Percentiles rank a stretch among this genome's conserved stretches.
phyloP scores from a whole-genome alignment of 2,888 invertebrate species.

The Nomada fabriciana region DNA sequence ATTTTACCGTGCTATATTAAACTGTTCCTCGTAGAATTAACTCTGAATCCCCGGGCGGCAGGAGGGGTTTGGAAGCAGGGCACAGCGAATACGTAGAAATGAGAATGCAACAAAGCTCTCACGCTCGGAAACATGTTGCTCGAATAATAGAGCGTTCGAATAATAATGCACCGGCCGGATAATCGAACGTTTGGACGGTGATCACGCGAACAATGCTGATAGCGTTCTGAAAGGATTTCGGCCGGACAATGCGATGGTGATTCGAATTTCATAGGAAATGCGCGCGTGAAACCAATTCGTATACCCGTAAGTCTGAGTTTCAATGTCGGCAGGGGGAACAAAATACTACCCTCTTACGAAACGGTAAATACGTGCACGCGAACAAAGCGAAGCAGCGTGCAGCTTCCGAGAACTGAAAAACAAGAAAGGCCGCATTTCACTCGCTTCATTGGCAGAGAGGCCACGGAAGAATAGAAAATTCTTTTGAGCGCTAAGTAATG shows the following conservation, averaged over 20 bases:
- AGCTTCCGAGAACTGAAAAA: not conserved
- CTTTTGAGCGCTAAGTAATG: not conserved
- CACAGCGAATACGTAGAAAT: conserved; percentile 10
- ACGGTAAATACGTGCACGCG: not conserved
- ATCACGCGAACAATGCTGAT: conserved; percentile 33
- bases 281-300: conserved; percentile 27
- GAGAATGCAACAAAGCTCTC: conserved; percentile 34
- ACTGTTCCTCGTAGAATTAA: conserved; percentile 30
- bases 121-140: conserved; percentile 17
- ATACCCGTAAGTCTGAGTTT: not conserved
- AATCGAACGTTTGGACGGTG: conserved; percentile 37
- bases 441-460: not conserved
- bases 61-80: not conserved
- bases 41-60: conserved; percentile 6
- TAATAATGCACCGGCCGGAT: conserved; percentile 34
- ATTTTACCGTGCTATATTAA: not conserved
- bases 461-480: not conserved
- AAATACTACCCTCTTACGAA: not conserved
- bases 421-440: not conserved
- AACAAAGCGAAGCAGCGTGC: not conserved
- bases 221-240: conserved; percentile 28
- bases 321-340: not conserved
- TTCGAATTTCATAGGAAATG: conserved; percentile 33
- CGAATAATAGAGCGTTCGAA: conserved; percentile 43
- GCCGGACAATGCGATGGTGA: conserved; percentile 36